Percentiles rank a stretch among this genome's conserved stretches.
Evolutionary conservation across 2,888 invertebrate species (phyloP).

Genomic region (Parnassius apollo): DNA sequence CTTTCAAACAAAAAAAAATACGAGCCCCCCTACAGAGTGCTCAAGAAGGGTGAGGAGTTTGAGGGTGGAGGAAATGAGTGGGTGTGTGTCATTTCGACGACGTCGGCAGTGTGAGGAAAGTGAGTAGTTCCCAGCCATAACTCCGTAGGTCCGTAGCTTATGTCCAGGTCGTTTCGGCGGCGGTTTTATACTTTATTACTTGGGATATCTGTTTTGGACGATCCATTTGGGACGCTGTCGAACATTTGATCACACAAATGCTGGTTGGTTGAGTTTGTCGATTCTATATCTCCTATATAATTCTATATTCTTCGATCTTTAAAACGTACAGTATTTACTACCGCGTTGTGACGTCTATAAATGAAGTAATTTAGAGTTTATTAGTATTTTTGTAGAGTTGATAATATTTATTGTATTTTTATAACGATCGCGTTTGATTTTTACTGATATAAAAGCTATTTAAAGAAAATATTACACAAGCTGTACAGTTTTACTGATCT

Average conservation of each 20-base stretch:
- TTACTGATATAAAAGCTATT: no score
- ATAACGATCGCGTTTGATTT: no score
- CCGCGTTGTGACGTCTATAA: no score
- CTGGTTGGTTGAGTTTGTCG: slow-evolving; percentile 1
- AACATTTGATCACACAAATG: slow-evolving; percentile 16
- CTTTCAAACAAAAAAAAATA: slow-evolving; percentile 25
- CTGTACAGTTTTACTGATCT: no score
- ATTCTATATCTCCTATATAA: not conserved
- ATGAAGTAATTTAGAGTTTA: no score
- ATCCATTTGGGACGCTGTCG: slow-evolving; percentile 17
- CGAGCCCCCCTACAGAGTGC: slow-evolving; percentile 20
- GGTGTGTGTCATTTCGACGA: slow-evolving; percentile 11
- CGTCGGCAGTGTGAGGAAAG: slow-evolving; percentile 15
- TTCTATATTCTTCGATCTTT: no score
- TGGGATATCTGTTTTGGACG: slow-evolving; percentile 20
- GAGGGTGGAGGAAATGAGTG: slow-evolving; percentile 23
- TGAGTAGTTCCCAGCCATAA: slow-evolving; percentile 13
- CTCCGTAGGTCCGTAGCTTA: slow-evolving; percentile 6
- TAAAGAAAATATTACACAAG: no score
- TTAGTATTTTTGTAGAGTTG: no score
- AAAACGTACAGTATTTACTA: no score
- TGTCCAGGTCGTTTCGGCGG: slow-evolving; percentile 15
- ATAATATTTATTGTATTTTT: no score
- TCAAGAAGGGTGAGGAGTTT: slow-evolving; percentile 5
- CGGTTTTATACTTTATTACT: slow-evolving; percentile 12